Evolutionary conservation across 2,113 vertebrate genomes (phyloP).

Genomic region (Narcine bancroftii): DNA sequence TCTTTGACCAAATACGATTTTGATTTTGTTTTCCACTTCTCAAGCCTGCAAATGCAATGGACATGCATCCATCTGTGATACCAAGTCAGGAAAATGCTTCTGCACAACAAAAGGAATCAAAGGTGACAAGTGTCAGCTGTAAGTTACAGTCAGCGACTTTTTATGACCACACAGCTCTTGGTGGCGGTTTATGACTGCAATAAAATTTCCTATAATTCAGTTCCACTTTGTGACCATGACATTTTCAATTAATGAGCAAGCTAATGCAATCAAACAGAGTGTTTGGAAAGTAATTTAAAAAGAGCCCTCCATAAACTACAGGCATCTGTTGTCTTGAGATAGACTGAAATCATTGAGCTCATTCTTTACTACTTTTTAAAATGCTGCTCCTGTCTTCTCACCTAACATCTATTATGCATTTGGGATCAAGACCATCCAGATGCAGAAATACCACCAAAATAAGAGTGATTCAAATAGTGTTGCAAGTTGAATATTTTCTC

Average conservation of each 20-base stretch:
- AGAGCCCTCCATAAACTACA: not conserved
- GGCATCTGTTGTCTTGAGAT: constrained; percentile 17
- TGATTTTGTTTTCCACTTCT: not conserved
- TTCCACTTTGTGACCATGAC: constrained; percentile 20
- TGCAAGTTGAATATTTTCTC: not conserved
- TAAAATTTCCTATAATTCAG: constrained; percentile 26
- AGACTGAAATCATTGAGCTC: not conserved
- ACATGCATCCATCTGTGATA: constrained; percentile 85
- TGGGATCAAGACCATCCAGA: not conserved
- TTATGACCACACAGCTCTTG: not conserved
- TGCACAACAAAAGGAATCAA: constrained; percentile 98
- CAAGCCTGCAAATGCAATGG: constrained; percentile 94
- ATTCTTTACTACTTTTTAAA: not conserved
- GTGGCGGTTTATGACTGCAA: not conserved
- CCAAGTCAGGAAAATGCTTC: constrained; percentile 90
- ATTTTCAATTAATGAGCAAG: constrained; percentile 36
- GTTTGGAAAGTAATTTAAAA: constrained; percentile 28
- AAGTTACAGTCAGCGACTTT: constrained; percentile 54
- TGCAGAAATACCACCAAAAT: not conserved
- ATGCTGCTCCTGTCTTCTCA: not conserved
- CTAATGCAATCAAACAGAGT: constrained; percentile 6
- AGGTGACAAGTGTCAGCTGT: constrained; percentile 94
- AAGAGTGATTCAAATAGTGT: not conserved
- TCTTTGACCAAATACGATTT: not conserved
- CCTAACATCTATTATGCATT: not conserved